phyloP scores from a whole-genome alignment of 2,113 vertebrate genomes.

The Nanorana parkeri region DNA sequence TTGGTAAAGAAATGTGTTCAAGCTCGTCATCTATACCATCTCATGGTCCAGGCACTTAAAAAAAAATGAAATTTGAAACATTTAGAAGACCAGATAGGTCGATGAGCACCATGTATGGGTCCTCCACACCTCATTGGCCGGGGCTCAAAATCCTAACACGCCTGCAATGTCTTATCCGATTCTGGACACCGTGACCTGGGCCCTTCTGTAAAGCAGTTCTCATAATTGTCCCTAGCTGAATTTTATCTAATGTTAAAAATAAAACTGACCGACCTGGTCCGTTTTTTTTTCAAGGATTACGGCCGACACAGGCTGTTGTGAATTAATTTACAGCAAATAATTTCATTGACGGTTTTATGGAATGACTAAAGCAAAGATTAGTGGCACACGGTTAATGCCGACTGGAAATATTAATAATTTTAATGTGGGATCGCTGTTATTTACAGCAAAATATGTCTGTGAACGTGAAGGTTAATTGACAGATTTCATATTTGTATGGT shows the following conservation, averaged over 20 bases:
- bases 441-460: not conserved
- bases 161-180: too few relatives aligned
- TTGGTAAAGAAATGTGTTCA: too few relatives aligned
- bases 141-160: too few relatives aligned
- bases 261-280: too few relatives aligned
- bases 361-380: slow-evolving; percentile 17
- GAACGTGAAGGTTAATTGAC: not conserved
- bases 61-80: not conserved
- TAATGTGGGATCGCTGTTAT: not conserved
- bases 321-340: not conserved
- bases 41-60: too few relatives aligned
- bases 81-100: not conserved
- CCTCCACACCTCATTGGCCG: not conserved
- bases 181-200: too few relatives aligned
- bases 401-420: not conserved
- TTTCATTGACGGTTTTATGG: slow-evolving; percentile 19
- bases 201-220: not conserved
- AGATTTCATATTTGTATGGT: not conserved
- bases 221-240: not conserved
- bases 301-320: not conserved
- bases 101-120: not conserved
- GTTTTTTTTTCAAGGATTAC: not conserved
- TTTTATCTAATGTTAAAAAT: not conserved
- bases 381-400: not conserved
- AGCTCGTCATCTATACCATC: too few relatives aligned